These are phyloP conservation scores for Epistrophe eligans DNA, from an alignment of 2,888 invertebrate species.

Conservation along the genomic window DNA sequence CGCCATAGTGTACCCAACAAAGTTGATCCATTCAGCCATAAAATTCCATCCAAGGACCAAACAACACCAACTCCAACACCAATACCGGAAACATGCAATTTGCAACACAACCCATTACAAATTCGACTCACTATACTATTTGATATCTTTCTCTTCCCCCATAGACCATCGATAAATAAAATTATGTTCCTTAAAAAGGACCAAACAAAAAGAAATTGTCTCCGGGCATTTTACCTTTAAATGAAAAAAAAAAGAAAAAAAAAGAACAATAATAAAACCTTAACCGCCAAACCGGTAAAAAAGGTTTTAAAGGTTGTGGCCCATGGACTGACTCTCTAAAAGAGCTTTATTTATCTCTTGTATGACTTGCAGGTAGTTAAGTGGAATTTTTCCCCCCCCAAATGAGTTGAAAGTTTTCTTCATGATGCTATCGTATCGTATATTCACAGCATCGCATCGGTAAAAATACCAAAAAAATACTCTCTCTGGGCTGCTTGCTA, in stretches of 20 bases:
- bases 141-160: slow-evolving; percentile 4
- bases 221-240: slow-evolving; percentile 16
- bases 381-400: slow-evolving; percentile 52
- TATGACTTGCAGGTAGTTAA: slow-evolving; percentile 73
- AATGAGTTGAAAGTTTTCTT: slow-evolving; percentile 51
- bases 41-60: slow-evolving; percentile 35
- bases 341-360: slow-evolving; percentile 33
- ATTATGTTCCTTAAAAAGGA: slow-evolving; percentile 45
- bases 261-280: slow-evolving; percentile 38
- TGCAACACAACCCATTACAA: slow-evolving; percentile 49
- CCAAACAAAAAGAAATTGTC: slow-evolving; percentile 26
- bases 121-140: slow-evolving; percentile 28
- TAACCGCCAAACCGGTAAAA: slow-evolving; percentile 43
- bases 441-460: neutral
- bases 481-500: neutral
- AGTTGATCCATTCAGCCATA: slow-evolving; percentile 59
- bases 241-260: neutral
- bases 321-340: neutral
- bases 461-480: neutral
- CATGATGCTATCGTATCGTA: neutral
- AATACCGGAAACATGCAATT: slow-evolving; percentile 61
- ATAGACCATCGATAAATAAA: slow-evolving; percentile 57
- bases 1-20: neutral
- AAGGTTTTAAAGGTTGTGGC: slow-evolving; percentile 37
- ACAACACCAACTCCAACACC: slow-evolving; percentile 6